phyloP scores from a whole-genome alignment of 2,888 invertebrate genomes.

The Metallyticus violacea region DNA sequence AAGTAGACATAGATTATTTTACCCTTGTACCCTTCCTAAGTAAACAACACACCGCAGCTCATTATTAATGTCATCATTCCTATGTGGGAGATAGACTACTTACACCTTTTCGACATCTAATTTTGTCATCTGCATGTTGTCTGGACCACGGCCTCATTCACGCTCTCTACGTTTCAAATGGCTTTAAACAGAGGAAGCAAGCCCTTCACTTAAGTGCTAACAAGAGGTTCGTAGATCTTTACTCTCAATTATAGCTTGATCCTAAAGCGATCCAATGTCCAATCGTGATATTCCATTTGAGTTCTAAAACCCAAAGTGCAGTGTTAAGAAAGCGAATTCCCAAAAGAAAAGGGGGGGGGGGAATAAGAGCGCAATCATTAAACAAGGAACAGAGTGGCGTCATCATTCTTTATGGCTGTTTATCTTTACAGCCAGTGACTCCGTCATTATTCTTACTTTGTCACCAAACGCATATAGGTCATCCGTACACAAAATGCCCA shows the following conservation, averaged over 20 bases:
- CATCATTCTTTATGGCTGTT: too few species aligned
- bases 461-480: too few species aligned
- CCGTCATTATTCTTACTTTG: too few species aligned
- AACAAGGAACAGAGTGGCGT: too few species aligned
- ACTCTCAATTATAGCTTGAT: background rate
- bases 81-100: background rate
- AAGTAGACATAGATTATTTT: too few species aligned
- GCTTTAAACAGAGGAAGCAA: background rate
- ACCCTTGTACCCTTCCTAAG: too few species aligned
- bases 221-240: too few species aligned
- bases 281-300: slow-evolving; percentile 31
- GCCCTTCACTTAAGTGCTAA: background rate
- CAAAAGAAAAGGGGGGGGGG: background rate
- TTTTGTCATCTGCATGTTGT: background rate
- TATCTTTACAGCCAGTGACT: too few species aligned
- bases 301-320: background rate
- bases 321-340: background rate
- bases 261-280: background rate
- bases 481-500: too few species aligned
- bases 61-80: too few species aligned
- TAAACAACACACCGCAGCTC: too few species aligned
- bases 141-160: background rate
- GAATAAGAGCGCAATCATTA: too few species aligned
- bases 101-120: background rate
- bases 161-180: background rate